phyloP scores from a whole-genome alignment of 2,888 invertebrate genomes.

The Copidosoma aretas region DNA sequence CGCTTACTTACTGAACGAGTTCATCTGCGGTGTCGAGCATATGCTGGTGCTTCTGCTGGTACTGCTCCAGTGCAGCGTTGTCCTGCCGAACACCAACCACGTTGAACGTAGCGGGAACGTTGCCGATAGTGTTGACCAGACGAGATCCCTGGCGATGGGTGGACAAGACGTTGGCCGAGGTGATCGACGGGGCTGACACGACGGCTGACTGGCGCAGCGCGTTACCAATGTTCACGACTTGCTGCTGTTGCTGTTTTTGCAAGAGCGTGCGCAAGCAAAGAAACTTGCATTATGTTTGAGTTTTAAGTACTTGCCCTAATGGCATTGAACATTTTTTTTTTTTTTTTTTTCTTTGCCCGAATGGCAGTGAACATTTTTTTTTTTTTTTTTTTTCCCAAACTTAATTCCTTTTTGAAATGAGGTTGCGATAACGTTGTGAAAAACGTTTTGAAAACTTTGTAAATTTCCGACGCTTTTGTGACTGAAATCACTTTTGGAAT shows the following conservation, averaged over 20 bases:
- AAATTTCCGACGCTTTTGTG: too few relatives aligned
- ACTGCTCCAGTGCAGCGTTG: conserved; percentile 13
- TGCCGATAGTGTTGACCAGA: conserved; percentile 29
- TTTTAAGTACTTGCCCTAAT: too few relatives aligned
- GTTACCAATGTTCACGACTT: conserved; percentile 37
- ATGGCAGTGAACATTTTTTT: too few relatives aligned
- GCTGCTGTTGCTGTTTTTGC: conserved; percentile 23
- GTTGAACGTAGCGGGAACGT: conserved; percentile 40
- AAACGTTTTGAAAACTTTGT: too few relatives aligned
- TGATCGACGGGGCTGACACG: conserved; percentile 36
- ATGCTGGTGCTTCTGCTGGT: conserved; percentile 33
- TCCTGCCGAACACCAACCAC: conserved; percentile 48
- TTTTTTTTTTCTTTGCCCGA: too few relatives aligned
- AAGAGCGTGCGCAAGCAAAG: neutral
- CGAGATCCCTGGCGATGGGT: conserved; percentile 15
- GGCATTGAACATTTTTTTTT: too few relatives aligned
- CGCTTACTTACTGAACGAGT: neutral
- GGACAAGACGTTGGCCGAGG: conserved; percentile 43
- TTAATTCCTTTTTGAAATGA: too few relatives aligned
- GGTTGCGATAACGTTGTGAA: too few relatives aligned
- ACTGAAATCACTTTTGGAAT: too few relatives aligned
- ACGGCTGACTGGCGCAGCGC: conserved; percentile 44
- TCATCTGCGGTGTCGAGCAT: conserved; percentile 41
- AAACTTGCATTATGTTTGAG: too few relatives aligned
- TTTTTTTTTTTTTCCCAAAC: too few relatives aligned